Conservation (phyloP, 2,888 invertebrate genomes). For the Odontothrips loti region DNA sequence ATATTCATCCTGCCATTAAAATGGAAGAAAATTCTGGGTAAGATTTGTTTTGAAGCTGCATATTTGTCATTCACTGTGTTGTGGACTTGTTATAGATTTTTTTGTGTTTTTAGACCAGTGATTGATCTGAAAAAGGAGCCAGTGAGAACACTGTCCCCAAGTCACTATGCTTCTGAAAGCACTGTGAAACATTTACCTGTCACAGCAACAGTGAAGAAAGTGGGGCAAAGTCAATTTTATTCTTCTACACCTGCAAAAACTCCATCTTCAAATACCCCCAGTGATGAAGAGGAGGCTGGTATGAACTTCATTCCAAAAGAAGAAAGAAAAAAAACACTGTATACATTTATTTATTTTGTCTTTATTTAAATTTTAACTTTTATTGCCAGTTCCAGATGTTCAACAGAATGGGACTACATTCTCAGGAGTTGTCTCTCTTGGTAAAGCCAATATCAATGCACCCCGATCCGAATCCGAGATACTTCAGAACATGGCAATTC, state of each 20-base stretch:
- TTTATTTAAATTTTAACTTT: constrained; percentile 38
- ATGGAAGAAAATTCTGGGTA: constrained; percentile 29
- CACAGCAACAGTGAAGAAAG: constrained; percentile 22
- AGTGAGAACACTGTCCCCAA: background rate
- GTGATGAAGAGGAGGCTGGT: constrained; percentile 16
- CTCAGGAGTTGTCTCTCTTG: constrained; percentile 88
- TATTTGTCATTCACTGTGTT: background rate
- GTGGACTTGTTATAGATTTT: background rate
- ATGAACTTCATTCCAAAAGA: background rate
- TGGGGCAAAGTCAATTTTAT: constrained; percentile 14
- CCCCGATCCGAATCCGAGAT: constrained; percentile 91
- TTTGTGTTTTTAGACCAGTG: background rate
- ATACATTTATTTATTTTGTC: background rate
- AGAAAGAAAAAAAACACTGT: background rate
- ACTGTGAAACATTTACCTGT: constrained; percentile 33
- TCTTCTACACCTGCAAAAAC: background rate
- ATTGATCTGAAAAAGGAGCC: constrained; percentile 24
- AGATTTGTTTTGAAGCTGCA: constrained; percentile 9
- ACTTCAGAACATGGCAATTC: constrained; percentile 84
- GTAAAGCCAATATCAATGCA: constrained; percentile 84
- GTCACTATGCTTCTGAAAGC: background rate
- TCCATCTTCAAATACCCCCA: background rate
- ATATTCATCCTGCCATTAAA: background rate
- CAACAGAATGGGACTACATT: constrained; percentile 89
- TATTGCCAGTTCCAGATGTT: constrained; percentile 64